A percentile compares a stretch with the other conserved stretches of the same genome.
These are phyloP conservation scores for Perognathus longimembris DNA, from an alignment of 2,113 vertebrate genomes.

Conservation along the genomic window DNA sequence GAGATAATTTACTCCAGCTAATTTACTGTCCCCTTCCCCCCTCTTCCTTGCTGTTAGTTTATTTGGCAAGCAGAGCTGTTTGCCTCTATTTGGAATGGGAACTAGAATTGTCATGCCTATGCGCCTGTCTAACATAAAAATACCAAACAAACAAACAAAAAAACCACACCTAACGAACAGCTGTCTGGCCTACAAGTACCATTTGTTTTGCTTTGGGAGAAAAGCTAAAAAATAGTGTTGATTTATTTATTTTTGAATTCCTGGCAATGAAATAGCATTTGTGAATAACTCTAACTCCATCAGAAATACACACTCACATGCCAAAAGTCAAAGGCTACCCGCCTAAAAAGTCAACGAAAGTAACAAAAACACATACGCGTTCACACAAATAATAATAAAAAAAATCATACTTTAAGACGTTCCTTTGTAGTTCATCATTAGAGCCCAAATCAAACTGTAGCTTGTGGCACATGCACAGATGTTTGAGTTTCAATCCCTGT, in stretches of 20 bases:
- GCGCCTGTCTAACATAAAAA: slow-evolving; percentile 65
- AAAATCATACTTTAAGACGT: slow-evolving; percentile 23
- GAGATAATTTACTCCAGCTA: slow-evolving; percentile 27
- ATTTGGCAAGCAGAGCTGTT: slow-evolving; percentile 75
- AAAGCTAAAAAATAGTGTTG: slow-evolving; percentile 56
- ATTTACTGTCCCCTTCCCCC: not conserved
- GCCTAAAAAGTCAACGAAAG: slow-evolving; percentile 51
- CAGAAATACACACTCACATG: slow-evolving; percentile 55
- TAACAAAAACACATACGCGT: not conserved
- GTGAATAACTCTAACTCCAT: slow-evolving; percentile 61
- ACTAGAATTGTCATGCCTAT: slow-evolving; percentile 50
- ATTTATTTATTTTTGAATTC: slow-evolving; percentile 79
- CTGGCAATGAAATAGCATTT: slow-evolving; percentile 69
- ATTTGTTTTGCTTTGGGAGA: slow-evolving; percentile 57
- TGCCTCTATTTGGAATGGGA: slow-evolving; percentile 71
- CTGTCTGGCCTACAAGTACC: slow-evolving; percentile 56
- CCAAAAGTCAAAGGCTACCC: slow-evolving; percentile 11
- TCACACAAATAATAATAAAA: not conserved
- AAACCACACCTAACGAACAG: slow-evolving; percentile 68
- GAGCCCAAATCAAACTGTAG: not conserved
- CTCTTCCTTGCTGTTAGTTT: slow-evolving; percentile 55
- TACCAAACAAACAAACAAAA: slow-evolving; percentile 53
- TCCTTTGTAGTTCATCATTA: slow-evolving; percentile 27
- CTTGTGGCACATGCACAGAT: not conserved
- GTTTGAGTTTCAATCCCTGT: not conserved